phyloP scores from a whole-genome alignment of 2,888 invertebrate genomes.

The Dysmachus trigonus region DNA sequence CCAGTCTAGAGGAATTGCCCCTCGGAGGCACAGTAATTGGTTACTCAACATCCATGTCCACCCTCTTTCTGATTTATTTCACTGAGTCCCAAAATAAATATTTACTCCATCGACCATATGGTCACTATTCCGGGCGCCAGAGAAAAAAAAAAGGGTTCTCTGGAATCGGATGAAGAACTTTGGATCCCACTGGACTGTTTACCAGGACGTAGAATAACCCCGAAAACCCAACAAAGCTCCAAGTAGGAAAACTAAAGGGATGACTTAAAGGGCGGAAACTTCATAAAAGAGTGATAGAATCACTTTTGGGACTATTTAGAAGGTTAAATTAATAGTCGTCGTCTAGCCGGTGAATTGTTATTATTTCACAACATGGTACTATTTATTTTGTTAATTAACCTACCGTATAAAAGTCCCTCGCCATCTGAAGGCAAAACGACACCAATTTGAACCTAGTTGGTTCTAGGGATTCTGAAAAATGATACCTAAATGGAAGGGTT shows the following conservation, averaged over 20 bases:
- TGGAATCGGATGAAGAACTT: not conserved
- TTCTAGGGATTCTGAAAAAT: not conserved
- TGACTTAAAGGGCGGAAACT: not conserved
- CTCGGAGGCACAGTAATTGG: constrained; percentile 13
- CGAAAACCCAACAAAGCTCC: not conserved
- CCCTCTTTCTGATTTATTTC: constrained; percentile 14
- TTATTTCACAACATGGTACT: not conserved
- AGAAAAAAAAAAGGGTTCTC: not conserved
- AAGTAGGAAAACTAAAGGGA: not conserved
- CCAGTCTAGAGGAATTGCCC: not conserved
- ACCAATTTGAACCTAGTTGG: not conserved
- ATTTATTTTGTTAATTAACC: not conserved
- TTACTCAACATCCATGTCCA: constrained; percentile 1
- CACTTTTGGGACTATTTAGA: not conserved
- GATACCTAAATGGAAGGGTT: not conserved
- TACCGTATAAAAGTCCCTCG: not conserved
- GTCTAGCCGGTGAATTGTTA: not conserved
- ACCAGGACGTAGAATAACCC: not conserved
- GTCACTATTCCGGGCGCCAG: not conserved
- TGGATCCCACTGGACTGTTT: not conserved
- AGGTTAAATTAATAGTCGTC: not conserved
- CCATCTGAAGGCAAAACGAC: not conserved
- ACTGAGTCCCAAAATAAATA: not conserved
- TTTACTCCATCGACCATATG: not conserved
- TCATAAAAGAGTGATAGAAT: not conserved